These are phyloP conservation scores for Vombatus ursinus DNA, from an alignment of 2,113 vertebrate genomes.

Conservation along the genomic window DNA sequence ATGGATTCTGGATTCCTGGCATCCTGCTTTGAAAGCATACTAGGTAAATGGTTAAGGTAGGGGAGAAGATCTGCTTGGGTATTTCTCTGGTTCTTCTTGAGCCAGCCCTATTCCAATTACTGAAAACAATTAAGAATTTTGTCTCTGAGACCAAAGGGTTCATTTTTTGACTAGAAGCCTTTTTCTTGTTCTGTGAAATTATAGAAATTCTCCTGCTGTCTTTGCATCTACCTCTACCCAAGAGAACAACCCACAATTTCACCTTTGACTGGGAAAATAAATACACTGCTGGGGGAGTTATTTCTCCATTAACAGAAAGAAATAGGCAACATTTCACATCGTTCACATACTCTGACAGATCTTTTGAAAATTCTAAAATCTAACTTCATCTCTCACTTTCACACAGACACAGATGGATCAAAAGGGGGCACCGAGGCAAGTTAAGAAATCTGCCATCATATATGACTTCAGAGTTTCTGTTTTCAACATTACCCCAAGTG, in stretches of 20 bases:
- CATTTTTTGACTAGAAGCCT: not conserved
- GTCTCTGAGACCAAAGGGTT: not conserved
- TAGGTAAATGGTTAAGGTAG: not conserved
- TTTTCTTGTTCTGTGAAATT: not conserved
- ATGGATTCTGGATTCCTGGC: not conserved
- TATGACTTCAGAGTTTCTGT: constrained; percentile 26
- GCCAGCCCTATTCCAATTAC: not conserved
- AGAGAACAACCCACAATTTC: not conserved
- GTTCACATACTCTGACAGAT: not conserved
- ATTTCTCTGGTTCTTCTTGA: not conserved
- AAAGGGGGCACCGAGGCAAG: not conserved
- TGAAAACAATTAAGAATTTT: not conserved
- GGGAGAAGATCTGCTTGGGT: not conserved
- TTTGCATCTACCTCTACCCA: not conserved
- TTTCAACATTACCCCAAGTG: constrained; percentile 2
- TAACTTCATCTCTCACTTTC: not conserved
- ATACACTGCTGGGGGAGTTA: not conserved
- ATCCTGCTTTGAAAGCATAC: not conserved
- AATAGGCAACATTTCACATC: not conserved
- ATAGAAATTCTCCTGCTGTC: not conserved
- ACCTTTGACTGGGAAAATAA: constrained; percentile 4
- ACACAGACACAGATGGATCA: not conserved
- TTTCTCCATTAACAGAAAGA: not conserved
- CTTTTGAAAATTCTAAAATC: constrained; percentile 9
- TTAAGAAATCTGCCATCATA: not conserved